phyloP scores from a whole-genome alignment of 2,797 vertebrate species.

The Sternarchorhynchus goeldii region DNA sequence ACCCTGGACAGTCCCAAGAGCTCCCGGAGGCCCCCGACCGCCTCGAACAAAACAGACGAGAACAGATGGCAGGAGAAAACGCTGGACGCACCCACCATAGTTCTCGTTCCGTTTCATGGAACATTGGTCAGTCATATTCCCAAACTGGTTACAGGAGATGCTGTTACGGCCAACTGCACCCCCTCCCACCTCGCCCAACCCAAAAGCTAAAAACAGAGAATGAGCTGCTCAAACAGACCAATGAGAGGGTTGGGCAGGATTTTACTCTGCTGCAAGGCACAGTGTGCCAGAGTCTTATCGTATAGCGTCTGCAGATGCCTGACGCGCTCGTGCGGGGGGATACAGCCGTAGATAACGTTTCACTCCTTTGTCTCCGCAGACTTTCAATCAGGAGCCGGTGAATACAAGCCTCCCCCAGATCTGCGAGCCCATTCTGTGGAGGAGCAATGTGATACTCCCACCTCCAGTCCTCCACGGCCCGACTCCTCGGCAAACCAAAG shows the following conservation, averaged over 20 bases:
- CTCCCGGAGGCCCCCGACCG: not conserved
- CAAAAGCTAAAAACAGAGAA: constrained; percentile 11
- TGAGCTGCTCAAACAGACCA: constrained; percentile 36
- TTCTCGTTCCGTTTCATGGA: constrained; percentile 11
- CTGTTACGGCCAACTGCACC: constrained; percentile 30
- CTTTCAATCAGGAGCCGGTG: constrained; percentile 68
- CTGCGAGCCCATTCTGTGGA: constrained; percentile 52
- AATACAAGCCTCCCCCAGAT: constrained; percentile 62
- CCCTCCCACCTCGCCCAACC: too few relatives aligned
- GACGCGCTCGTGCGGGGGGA: constrained; percentile 62
- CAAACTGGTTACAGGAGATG: constrained; percentile 43
- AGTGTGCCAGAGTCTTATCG: constrained; percentile 55
- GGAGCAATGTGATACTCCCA: constrained; percentile 60
- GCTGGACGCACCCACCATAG: not conserved
- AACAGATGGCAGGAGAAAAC: not conserved
- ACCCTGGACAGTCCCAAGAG: constrained; percentile 2
- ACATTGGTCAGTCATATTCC: constrained; percentile 20
- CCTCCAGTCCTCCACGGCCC: constrained; percentile 48
- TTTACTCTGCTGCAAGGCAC: constrained; percentile 52
- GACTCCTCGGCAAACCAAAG: constrained; percentile 40
- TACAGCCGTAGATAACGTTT: constrained; percentile 69
- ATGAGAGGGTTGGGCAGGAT: constrained; percentile 31
- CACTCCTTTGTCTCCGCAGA: constrained; percentile 69
- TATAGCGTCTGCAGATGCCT: constrained; percentile 69
- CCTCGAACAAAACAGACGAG: constrained; percentile 17